Evolutionary conservation across 2,113 vertebrate genomes (phyloP).

Genomic region (Columba livia): DNA sequence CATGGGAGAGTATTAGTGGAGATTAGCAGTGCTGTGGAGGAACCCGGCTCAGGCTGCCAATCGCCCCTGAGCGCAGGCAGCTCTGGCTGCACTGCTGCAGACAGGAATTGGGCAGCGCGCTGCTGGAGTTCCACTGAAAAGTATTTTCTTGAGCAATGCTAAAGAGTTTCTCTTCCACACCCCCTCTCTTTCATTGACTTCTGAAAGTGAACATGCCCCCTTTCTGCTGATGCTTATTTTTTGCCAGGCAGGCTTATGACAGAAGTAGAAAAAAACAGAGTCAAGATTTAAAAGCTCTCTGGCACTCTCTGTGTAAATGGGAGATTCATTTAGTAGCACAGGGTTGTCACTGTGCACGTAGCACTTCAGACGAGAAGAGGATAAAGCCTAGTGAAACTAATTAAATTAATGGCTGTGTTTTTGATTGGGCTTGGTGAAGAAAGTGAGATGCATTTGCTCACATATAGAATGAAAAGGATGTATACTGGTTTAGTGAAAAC

Average conservation of each 20-base stretch:
- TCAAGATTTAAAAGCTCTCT: background rate
- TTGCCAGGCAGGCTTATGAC: background rate
- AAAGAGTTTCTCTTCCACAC: constrained; percentile 22
- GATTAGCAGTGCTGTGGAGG: constrained; percentile 68
- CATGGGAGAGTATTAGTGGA: constrained; percentile 71
- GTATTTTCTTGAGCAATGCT: constrained; percentile 24
- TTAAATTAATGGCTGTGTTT: background rate
- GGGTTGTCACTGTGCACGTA: background rate
- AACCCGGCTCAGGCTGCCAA: constrained; percentile 64
- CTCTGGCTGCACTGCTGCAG: constrained; percentile 54
- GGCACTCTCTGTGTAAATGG: background rate
- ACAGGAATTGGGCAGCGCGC: constrained; percentile 7
- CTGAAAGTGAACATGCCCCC: background rate
- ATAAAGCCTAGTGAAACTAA: background rate
- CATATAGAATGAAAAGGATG: background rate
- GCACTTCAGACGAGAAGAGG: background rate
- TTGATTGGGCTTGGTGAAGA: background rate
- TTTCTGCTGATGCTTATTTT: background rate
- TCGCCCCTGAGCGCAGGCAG: constrained; percentile 49
- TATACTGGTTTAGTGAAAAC: background rate
- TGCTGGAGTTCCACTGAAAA: constrained; percentile 24
- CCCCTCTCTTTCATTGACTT: constrained; percentile 20
- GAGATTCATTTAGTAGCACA: background rate
- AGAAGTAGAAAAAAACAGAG: background rate
- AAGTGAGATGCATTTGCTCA: background rate